Evolutionary conservation across 2,888 invertebrate species (phyloP).

Genomic region (Acleris emargana): DNA sequence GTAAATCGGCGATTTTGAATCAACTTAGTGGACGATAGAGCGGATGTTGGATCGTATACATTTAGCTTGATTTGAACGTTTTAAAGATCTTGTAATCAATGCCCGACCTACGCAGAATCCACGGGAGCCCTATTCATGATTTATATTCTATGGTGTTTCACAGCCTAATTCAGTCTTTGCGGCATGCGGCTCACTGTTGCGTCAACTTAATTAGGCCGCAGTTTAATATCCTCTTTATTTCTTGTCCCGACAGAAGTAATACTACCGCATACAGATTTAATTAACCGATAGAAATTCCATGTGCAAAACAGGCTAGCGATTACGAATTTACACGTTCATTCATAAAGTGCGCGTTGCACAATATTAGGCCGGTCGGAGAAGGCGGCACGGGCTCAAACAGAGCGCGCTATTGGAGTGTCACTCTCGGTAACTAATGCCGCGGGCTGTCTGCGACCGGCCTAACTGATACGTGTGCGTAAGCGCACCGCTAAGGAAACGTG

Average conservation of each 20-base stretch:
- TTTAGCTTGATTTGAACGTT: background rate
- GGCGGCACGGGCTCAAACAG: conserved; percentile 51
- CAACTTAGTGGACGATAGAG: conserved; percentile 33
- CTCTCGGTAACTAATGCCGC: conserved; percentile 62
- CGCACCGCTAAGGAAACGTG: conserved; percentile 45
- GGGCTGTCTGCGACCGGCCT: conserved; percentile 52
- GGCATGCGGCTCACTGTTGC: background rate
- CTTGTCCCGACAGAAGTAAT: conserved; percentile 9
- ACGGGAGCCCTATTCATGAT: no score
- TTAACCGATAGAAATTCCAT: conserved; percentile 35
- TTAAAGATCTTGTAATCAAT: background rate
- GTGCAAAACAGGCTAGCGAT: conserved; percentile 20
- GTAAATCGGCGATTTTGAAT: conserved; percentile 37
- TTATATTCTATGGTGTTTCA: no score
- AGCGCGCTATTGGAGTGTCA: conserved; percentile 66
- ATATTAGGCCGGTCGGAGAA: conserved; percentile 47
- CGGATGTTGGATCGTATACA: conserved; percentile 26
- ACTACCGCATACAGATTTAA: conserved; percentile 24
- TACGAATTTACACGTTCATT: conserved; percentile 56
- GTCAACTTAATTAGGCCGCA: conserved; percentile 9
- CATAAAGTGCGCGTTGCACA: conserved; percentile 52
- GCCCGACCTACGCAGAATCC: no score
- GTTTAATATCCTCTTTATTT: conserved; percentile 2
- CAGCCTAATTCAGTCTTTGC: no score
- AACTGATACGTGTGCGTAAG: conserved; percentile 60